Conservation (phyloP, 2,113 vertebrate species). For the Gallinago jamesoni region DNA sequence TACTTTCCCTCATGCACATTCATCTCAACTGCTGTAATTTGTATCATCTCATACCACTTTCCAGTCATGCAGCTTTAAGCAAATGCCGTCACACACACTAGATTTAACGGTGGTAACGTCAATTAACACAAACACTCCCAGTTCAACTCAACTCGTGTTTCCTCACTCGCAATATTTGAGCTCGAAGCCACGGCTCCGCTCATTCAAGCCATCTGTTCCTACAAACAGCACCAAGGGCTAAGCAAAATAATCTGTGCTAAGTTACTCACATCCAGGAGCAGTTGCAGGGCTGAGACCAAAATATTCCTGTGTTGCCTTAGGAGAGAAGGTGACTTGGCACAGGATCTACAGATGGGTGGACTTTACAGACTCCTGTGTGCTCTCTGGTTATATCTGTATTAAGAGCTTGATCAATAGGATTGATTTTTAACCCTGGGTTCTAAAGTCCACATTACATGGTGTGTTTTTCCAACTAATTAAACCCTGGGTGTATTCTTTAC, state of each 20-base stretch:
- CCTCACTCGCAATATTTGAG: background rate
- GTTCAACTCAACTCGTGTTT: background rate
- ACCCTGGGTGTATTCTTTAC: background rate
- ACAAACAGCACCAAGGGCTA: background rate
- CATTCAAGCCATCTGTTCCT: background rate
- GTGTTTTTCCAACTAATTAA: constrained; percentile 37
- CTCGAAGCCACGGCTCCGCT: background rate
- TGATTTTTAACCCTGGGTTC: background rate
- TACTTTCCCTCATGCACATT: background rate
- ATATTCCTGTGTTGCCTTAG: background rate
- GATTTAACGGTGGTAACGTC: background rate
- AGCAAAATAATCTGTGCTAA: background rate
- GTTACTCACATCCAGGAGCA: background rate
- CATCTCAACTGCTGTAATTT: background rate
- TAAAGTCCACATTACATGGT: background rate
- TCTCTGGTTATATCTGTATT: background rate
- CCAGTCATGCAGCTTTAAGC: background rate
- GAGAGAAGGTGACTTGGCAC: background rate
- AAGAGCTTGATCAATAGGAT: background rate
- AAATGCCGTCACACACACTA: background rate
- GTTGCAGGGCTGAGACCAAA: background rate
- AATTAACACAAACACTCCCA: background rate
- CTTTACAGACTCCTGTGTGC: background rate
- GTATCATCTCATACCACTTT: background rate
- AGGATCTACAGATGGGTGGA: background rate